Evolutionary conservation across 2,888 invertebrate genomes (phyloP).

Genomic region (Drosophila suboccidentalis): DNA sequence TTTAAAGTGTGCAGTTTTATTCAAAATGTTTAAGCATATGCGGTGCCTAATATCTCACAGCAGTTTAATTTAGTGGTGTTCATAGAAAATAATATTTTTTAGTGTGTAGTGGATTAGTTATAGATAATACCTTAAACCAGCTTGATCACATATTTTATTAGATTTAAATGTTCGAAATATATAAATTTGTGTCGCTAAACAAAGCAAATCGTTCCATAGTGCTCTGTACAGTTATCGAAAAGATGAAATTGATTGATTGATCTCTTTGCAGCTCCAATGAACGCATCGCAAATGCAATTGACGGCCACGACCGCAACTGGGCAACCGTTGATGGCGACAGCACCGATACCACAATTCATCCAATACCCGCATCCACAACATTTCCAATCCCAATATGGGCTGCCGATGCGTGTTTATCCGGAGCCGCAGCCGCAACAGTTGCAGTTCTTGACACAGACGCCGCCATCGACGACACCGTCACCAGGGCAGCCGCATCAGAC

Average conservation of each 20-base stretch:
- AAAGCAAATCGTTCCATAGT: background rate
- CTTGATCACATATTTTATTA: too few species aligned
- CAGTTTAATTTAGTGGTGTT: too few species aligned
- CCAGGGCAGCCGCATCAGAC: conserved; percentile 88
- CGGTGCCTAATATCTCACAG: too few species aligned
- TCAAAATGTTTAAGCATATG: too few species aligned
- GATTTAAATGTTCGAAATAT: background rate
- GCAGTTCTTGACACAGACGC: conserved; percentile 87
- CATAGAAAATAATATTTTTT: too few species aligned
- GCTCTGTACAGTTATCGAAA: background rate
- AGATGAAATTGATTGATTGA: background rate
- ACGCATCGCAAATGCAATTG: conserved; percentile 92
- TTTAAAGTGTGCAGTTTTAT: too few species aligned
- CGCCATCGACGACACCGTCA: conserved; percentile 87
- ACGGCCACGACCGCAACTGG: conserved; percentile 89
- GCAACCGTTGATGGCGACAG: conserved; percentile 93
- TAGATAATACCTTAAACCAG: too few species aligned
- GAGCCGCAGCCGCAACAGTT: conserved; percentile 87
- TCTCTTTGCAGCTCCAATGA: conserved; percentile 85
- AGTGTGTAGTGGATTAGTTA: too few species aligned
- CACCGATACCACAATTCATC: conserved; percentile 90
- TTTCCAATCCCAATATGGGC: conserved; percentile 86
- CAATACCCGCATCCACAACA: conserved; percentile 88
- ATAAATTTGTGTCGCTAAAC: background rate
- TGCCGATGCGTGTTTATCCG: conserved; percentile 90